Percentiles rank a stretch among this genome's conserved stretches.
These are phyloP conservation scores for Nephrotoma guestfalica DNA, from an alignment of 2,888 invertebrate genomes.

Conservation along the genomic window DNA sequence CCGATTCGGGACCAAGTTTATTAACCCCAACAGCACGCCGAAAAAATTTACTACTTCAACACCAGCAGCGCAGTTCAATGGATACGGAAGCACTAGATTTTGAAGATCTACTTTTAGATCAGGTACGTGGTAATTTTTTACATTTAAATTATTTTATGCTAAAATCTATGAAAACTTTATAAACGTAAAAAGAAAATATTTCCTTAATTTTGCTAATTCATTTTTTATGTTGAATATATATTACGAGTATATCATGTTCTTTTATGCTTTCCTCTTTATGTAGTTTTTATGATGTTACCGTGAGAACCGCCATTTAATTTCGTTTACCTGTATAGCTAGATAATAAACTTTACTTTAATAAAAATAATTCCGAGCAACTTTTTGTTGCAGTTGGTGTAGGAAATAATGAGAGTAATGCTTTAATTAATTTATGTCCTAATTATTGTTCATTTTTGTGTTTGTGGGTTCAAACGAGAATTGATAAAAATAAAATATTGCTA, in stretches of 20 bases:
- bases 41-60: constrained; percentile 63
- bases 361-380: not conserved
- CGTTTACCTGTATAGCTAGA: not conserved
- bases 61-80: constrained; percentile 73
- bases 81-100: constrained; percentile 71
- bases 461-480: not conserved
- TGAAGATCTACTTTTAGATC: constrained; percentile 45
- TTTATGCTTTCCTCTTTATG: not conserved
- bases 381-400: not conserved
- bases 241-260: not conserved
- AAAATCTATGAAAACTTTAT: not conserved
- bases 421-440: not conserved
- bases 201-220: not conserved
- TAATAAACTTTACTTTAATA: too few relatives aligned
- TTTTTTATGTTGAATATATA: not conserved
- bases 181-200: not conserved
- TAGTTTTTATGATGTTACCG: not conserved
- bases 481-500: not conserved
- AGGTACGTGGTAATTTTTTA: constrained; percentile 25
- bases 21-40: constrained; percentile 66
- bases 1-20: constrained; percentile 40
- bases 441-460: not conserved
- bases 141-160: not conserved
- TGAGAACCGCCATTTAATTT: not conserved
- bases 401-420: not conserved